A percentile compares a stretch with the other conserved stretches of the same genome.
These are phyloP conservation scores for Thymelicus sylvestris DNA, from an alignment of 2,888 invertebrate species.

Conservation along the genomic window DNA sequence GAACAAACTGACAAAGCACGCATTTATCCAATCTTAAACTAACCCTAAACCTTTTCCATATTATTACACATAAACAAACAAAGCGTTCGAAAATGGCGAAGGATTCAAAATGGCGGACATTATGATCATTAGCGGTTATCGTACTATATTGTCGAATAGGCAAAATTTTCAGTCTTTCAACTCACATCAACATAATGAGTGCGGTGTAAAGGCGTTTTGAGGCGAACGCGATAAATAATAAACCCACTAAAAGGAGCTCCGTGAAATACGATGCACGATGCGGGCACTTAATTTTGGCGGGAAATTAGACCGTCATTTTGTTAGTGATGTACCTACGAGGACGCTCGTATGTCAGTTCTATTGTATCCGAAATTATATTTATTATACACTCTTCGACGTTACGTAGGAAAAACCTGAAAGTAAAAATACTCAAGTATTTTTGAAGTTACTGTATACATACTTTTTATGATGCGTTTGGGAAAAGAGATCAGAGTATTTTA, in stretches of 20 bases:
- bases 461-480: no score
- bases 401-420: no score
- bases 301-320: constrained; percentile 72
- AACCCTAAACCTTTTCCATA: constrained; percentile 60
- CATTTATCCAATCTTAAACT: constrained; percentile 51
- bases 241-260: constrained; percentile 69
- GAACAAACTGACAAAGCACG: constrained; percentile 41
- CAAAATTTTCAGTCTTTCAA: constrained; percentile 81
- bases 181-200: constrained; percentile 76
- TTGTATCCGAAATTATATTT: neutral
- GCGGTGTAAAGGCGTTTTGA: constrained; percentile 73
- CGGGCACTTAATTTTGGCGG: constrained; percentile 71
- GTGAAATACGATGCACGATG: constrained; percentile 75
- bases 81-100: constrained; percentile 57
- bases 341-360: constrained; percentile 22
- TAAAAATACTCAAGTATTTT: no score
- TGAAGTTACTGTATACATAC: no score
- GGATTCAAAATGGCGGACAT: constrained; percentile 61
- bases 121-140: constrained; percentile 81
- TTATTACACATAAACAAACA: constrained; percentile 55
- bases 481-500: no score
- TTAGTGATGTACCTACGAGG: constrained; percentile 36
- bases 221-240: constrained; percentile 77
- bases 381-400: no score
- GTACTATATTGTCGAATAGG: constrained; percentile 83